Conservation (phyloP, 2,888 invertebrate species). For the Pocota personata region DNA sequence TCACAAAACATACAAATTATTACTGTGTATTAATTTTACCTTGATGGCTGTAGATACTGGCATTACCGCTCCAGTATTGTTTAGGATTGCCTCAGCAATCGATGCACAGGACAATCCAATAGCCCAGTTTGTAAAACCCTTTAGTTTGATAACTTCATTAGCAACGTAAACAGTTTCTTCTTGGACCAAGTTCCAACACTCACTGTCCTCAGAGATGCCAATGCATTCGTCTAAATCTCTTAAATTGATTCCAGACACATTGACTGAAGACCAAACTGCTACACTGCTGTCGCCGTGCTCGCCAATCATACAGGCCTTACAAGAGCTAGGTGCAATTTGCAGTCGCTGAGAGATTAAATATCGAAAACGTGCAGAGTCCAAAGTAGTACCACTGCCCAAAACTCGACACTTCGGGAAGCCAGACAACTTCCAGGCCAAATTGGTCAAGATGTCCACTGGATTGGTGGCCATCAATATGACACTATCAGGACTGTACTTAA, state of each 20-base stretch:
- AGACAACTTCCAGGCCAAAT: slow-evolving; percentile 94
- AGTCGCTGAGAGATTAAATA: slow-evolving; percentile 91
- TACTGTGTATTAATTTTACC: slow-evolving; percentile 88
- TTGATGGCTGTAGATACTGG: slow-evolving; percentile 89
- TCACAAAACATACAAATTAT: slow-evolving; percentile 91
- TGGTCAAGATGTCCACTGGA: slow-evolving; percentile 94
- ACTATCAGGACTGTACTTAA: slow-evolving; percentile 89
- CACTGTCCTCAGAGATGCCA: slow-evolving; percentile 87
- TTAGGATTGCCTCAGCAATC: slow-evolving; percentile 86
- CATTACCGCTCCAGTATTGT: slow-evolving; percentile 87
- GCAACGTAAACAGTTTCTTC: slow-evolving; percentile 90
- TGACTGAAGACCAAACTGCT: slow-evolving; percentile 95
- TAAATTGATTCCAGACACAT: slow-evolving; percentile 91
- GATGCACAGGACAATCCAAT: slow-evolving; percentile 89
- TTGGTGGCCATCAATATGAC: slow-evolving; percentile 92
- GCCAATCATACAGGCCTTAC: slow-evolving; percentile 94
- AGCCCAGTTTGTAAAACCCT: slow-evolving; percentile 95
- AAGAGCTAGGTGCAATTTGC: slow-evolving; percentile 90
- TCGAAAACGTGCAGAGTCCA: slow-evolving; percentile 94
- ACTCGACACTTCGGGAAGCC: slow-evolving; percentile 92
- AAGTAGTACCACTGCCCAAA: slow-evolving; percentile 94
- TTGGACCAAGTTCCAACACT: slow-evolving; percentile 89
- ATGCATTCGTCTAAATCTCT: slow-evolving; percentile 88
- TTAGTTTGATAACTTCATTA: slow-evolving; percentile 89
- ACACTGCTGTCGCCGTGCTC: slow-evolving; percentile 95